Base-by-base conservation (phyloP, 2,888 invertebrate genomes). In the Amblyjoppa proteus region DNA sequence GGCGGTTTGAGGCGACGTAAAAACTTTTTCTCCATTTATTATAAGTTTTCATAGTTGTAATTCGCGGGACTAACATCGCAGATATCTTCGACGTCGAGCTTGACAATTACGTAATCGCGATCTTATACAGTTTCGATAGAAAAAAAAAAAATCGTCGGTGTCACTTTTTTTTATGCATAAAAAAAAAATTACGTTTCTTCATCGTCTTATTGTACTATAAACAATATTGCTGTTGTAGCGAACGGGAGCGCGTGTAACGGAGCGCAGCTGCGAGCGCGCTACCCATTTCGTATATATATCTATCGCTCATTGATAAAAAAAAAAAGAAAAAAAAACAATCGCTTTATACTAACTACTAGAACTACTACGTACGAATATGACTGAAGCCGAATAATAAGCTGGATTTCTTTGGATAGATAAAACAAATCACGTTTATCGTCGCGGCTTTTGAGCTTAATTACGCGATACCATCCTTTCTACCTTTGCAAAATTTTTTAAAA, bases 341-440 rank as follows among this genome's bases (percentile, higher is more conserved):
- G 85, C 85, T 85, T 85, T 79, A 70, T 85, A 85, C 82, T 78
- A 79, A 85, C 75, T 85, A 78, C 73, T 82, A 71, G 79, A 82
- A 79, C 74, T 81, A 81, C 76, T 81, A 81, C 73, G 77, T 84
- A 84, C 84, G 73, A 81, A 81, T 84, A 77, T 81, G 85, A 85
- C 75, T 75, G 79, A 85, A 78, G 73, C 81, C 76, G 81, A 81
- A 81, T 69, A 61, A 77, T 68, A 75, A 69, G 45, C 64, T 64
- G 64, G 6, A 2, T 64, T 64, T 34, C 13, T 64, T 64, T 64
- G 34, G 31, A 64, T 34, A 28, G 28, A 28, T 13, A 58, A 28
- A 13, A 58, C 28, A 34, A 34, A 31, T 64, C 64, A 64, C 31
- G 34, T 64, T 64, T 31, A 64, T 34, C 34, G 58, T 31, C 64